A percentile compares a stretch with the other conserved stretches of the same genome.
Evolutionary conservation across 2,113 vertebrate genomes (phyloP).

Genomic region (Axis porcinus): DNA sequence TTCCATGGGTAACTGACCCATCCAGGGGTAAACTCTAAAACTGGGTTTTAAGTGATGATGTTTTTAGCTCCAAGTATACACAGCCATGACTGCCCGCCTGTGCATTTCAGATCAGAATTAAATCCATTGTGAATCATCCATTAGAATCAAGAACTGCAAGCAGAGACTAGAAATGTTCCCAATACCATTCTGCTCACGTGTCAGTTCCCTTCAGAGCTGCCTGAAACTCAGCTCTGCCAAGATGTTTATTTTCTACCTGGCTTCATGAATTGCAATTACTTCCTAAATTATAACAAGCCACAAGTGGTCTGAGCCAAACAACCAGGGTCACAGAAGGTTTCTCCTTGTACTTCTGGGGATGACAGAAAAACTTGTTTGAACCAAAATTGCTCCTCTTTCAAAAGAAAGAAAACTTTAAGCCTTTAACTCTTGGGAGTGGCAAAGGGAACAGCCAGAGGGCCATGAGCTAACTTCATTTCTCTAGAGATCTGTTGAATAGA

Average conservation of each 20-base stretch:
- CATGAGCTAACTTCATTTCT: slow-evolving; percentile 35
- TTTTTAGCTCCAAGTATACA: not conserved
- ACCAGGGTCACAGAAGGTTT: slow-evolving; percentile 49
- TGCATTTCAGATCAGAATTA: slow-evolving; percentile 45
- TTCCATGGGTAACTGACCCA: not conserved
- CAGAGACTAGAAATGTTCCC: slow-evolving; percentile 59
- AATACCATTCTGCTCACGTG: slow-evolving; percentile 37
- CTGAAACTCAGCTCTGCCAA: slow-evolving; percentile 30
- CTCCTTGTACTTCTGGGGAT: not conserved
- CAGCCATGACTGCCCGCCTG: slow-evolving; percentile 22
- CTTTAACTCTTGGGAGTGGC: slow-evolving; percentile 55
- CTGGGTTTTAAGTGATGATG: not conserved
- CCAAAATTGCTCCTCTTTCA: slow-evolving; percentile 57
- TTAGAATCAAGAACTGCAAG: slow-evolving; percentile 32
- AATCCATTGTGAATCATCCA: slow-evolving; percentile 53
- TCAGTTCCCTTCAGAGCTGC: not conserved
- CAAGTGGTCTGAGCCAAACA: slow-evolving; percentile 36
- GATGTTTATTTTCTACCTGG: slow-evolving; percentile 53
- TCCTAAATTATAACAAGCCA: slow-evolving; percentile 57
- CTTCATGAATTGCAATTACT: slow-evolving; percentile 57
- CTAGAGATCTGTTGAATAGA: slow-evolving; percentile 53
- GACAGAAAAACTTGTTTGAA: slow-evolving; percentile 50
- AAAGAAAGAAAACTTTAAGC: slow-evolving; percentile 61
- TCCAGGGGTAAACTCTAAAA: not conserved
- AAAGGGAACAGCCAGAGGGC: slow-evolving; percentile 59